These are phyloP conservation scores for Riparia riparia DNA, from an alignment of 2,113 vertebrate species.

Conservation along the genomic window DNA sequence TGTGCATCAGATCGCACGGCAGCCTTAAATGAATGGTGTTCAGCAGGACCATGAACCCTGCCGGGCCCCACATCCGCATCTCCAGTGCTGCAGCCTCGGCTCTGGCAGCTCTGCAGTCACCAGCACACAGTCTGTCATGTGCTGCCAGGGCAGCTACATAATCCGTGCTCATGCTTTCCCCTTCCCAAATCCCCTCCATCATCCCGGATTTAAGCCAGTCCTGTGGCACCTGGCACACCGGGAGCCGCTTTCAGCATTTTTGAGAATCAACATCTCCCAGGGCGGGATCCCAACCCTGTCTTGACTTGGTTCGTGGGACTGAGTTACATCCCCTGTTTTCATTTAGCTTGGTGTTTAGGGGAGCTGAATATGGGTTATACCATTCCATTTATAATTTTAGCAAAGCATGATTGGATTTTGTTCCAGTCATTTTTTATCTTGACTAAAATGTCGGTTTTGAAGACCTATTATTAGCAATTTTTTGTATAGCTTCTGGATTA, in stretches of 20 bases:
- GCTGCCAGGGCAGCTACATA: neutral
- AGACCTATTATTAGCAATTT: conserved; percentile 68
- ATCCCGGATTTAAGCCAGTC: neutral
- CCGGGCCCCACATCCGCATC: neutral
- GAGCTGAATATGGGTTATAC: conserved; percentile 51
- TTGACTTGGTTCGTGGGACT: neutral
- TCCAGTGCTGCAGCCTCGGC: neutral
- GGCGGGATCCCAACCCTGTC: neutral
- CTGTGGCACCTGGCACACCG: neutral
- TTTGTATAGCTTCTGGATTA: conserved; percentile 65
- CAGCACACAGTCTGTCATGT: neutral
- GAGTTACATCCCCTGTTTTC: conserved; percentile 25
- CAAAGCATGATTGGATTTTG: conserved; percentile 38
- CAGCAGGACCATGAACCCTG: neutral
- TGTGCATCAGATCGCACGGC: neutral
- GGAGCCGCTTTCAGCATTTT: neutral
- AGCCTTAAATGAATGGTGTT: neutral
- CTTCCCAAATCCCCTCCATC: neutral
- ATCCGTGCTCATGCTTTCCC: neutral
- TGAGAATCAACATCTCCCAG: neutral
- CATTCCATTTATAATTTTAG: conserved; percentile 66
- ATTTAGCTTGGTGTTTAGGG: conserved; percentile 6
- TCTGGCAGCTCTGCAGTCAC: neutral
- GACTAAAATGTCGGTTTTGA: conserved; percentile 54
- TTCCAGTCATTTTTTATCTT: conserved; percentile 57